Evolutionary conservation across 64 coral and sea anemone genomes (phyloP).

Genomic region (Cladopsammia gracilis): DNA sequence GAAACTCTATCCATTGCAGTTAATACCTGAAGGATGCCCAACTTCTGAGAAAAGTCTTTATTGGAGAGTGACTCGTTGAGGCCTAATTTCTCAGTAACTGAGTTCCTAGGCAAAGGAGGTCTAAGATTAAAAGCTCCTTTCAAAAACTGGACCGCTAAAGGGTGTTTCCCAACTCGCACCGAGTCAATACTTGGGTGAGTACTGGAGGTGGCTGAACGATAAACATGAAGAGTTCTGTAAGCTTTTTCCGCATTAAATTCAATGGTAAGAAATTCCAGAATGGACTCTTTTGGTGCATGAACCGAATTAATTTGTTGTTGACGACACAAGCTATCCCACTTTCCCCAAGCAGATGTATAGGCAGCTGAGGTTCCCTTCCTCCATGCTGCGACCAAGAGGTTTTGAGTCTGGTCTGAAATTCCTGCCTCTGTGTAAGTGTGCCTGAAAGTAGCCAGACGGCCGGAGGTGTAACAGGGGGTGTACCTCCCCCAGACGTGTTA

Average conservation of each 20-base stretch:
- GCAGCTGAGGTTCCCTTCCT: neutral
- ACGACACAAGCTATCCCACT: neutral
- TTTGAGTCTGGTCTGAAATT: no score
- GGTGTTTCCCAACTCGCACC: slow-evolving; percentile 15
- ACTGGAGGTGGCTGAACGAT: neutral
- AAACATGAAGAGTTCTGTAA: neutral
- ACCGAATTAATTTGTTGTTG: neutral
- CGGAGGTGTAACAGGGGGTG: no score
- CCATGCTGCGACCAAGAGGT: no score
- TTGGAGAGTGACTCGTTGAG: no score
- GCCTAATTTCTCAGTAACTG: neutral
- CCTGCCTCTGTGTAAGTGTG: no score
- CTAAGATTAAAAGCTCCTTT: slow-evolving; percentile 18
- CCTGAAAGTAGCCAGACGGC: no score
- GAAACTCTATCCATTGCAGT: slow-evolving; percentile 29
- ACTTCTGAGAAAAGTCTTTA: neutral
- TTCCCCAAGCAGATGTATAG: neutral
- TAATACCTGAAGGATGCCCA: slow-evolving; percentile 2
- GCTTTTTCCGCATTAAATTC: neutral
- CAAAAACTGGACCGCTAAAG: slow-evolving; percentile 2
- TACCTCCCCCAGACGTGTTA: no score
- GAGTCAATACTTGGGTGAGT: neutral
- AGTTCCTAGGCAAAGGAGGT: neutral
- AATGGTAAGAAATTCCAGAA: no score
- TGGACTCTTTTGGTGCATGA: neutral